phyloP scores from a whole-genome alignment of 2,797 vertebrate species.

The Myotis vivesi region DNA sequence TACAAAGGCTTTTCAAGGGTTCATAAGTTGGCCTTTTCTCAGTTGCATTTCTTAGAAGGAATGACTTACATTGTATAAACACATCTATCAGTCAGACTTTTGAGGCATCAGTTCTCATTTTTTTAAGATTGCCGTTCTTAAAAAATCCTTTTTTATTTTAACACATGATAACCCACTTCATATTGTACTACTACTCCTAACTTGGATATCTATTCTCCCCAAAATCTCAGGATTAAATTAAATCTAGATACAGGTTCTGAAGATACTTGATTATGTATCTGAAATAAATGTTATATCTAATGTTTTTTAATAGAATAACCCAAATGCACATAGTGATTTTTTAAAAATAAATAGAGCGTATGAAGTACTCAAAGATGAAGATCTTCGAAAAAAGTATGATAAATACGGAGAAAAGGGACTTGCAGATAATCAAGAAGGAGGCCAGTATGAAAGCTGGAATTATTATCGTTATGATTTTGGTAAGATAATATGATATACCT shows the following conservation, averaged over 20 bases:
- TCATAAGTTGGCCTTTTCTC: not conserved
- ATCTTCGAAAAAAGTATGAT: conserved; percentile 97
- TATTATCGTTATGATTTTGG: conserved; percentile 98
- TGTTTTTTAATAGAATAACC: conserved; percentile 88
- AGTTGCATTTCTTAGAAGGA: not conserved
- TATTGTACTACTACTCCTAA: not conserved
- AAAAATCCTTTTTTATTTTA: conserved; percentile 26
- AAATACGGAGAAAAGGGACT: conserved; percentile 98
- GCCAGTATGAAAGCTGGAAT: conserved; percentile 97
- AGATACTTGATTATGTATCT: conserved; percentile 16
- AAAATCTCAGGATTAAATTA: conserved; percentile 1
- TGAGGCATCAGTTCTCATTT: not conserved
- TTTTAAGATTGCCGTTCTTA: not conserved
- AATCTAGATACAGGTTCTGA: not conserved
- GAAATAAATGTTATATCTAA: conserved; percentile 56
- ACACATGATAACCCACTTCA: not conserved
- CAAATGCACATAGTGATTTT: conserved; percentile 95
- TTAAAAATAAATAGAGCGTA: conserved; percentile 96
- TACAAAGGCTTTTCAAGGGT: not conserved
- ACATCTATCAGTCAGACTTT: not conserved
- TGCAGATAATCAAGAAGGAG: conserved; percentile 91
- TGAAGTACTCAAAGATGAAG: conserved; percentile 97
- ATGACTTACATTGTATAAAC: not conserved
- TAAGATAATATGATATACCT: conserved; percentile 71
- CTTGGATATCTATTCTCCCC: not conserved